These are phyloP conservation scores for Cygnus atratus DNA, from an alignment of 2,113 vertebrate species.

Conservation along the genomic window DNA sequence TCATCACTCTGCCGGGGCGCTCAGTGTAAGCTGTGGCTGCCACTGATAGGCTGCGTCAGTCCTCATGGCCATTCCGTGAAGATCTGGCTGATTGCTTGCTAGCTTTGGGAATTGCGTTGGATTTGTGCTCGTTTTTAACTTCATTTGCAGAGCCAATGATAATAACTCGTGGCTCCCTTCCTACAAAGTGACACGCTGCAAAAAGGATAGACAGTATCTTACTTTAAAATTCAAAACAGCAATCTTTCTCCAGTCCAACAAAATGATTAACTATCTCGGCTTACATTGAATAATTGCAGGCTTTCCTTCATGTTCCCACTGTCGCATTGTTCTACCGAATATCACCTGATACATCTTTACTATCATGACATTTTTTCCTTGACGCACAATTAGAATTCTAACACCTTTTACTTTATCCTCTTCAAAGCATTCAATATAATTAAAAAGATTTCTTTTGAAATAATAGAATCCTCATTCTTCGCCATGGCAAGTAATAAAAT, in stretches of 20 bases:
- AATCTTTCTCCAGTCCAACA: background rate
- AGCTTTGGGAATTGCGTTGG: background rate
- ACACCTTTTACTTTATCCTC: background rate
- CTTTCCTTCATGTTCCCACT: background rate
- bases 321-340: background rate
- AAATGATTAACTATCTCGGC: background rate
- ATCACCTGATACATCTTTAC: background rate
- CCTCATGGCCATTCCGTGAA: background rate
- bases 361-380: background rate
- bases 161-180: background rate
- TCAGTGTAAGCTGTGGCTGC: background rate
- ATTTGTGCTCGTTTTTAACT: background rate
- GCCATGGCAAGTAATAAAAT: background rate
- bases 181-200: background rate
- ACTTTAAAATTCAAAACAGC: background rate
- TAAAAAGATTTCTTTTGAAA: background rate
- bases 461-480: background rate
- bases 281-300: slow-evolving; percentile 2
- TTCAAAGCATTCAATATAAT: background rate
- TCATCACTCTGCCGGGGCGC: background rate
- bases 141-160: accelerated
- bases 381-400: background rate
- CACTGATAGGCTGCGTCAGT: accelerated
- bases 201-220: background rate
- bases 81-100: background rate